These are phyloP conservation scores for Eupsittula cactorum DNA, from an alignment of 2,113 vertebrate species.

Conservation along the genomic window DNA sequence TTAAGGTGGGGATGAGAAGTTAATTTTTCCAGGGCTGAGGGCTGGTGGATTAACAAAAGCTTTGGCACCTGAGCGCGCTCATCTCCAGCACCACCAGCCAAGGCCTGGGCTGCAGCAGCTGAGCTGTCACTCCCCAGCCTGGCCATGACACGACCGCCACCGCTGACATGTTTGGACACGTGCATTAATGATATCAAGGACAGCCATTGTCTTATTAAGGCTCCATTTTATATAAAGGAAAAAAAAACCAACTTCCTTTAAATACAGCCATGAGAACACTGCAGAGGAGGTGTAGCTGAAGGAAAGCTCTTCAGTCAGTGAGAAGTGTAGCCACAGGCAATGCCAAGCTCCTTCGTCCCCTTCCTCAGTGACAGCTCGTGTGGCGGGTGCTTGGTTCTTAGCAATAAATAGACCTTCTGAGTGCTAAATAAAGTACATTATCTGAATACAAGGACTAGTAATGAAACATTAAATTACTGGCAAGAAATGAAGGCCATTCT, in stretches of 20 bases:
- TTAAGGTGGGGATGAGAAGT: not conserved
- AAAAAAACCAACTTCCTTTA: not conserved
- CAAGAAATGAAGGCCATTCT: constrained; percentile 40
- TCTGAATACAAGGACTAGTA: not conserved
- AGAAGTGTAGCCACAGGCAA: not conserved
- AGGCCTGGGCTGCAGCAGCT: not conserved
- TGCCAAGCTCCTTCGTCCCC: not conserved
- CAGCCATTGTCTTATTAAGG: not conserved
- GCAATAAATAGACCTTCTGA: not conserved
- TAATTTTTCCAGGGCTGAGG: not conserved
- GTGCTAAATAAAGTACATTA: not conserved
- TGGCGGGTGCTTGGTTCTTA: not conserved
- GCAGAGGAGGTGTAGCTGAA: not conserved
- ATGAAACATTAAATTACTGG: not conserved
- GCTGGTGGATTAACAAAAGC: not conserved
- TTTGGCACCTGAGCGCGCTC: accelerated
- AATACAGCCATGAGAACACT: constrained; percentile 3
- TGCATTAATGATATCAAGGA: not conserved
- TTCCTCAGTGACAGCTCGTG: not conserved
- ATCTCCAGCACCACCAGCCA: not conserved
- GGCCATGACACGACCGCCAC: accelerated
- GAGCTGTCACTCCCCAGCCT: not conserved
- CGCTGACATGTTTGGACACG: accelerated
- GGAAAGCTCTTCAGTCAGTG: not conserved
- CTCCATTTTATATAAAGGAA: constrained; percentile 66